Conservation (phyloP, 2,113 vertebrate genomes). For the Caretta caretta region DNA sequence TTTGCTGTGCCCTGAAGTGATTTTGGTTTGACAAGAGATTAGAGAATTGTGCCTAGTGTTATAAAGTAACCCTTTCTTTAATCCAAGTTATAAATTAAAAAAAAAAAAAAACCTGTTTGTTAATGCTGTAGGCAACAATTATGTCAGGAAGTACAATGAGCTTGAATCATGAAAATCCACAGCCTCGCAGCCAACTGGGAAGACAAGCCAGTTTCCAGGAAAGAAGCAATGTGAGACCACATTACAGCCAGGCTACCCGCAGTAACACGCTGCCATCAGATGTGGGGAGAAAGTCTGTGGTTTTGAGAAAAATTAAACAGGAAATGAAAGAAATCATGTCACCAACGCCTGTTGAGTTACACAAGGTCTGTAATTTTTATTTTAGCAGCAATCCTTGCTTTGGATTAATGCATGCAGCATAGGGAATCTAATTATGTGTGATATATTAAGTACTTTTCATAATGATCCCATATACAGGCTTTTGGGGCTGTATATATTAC, state of each 20-base stretch:
- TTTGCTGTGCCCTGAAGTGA: conserved; percentile 81
- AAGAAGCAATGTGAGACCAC: conserved; percentile 87
- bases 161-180: conserved; percentile 91
- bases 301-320: conserved; percentile 95
- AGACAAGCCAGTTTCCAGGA: conserved; percentile 99
- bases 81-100: not conserved
- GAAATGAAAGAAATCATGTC: conserved; percentile 96
- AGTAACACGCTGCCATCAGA: conserved; percentile 97
- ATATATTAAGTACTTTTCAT: conserved; percentile 57
- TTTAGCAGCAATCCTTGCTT: not conserved
- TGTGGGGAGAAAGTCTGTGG: conserved; percentile 91
- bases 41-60: conserved; percentile 61
- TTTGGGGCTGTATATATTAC: conserved; percentile 32
- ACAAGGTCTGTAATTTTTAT: conserved; percentile 87
- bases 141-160: conserved; percentile 98
- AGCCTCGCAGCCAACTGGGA: conserved; percentile 89
- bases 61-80: conserved; percentile 39
- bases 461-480: conserved; percentile 51
- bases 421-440: conserved; percentile 44
- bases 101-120: conserved; percentile 66
- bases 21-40: conserved; percentile 71
- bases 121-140: conserved; percentile 93
- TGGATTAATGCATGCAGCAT: conserved; percentile 39
- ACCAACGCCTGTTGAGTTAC: conserved; percentile 97
- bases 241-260: conserved; percentile 89